Conservation (phyloP, 1,140 invertebrate species). For the Drosophila kepulauana region DNA sequence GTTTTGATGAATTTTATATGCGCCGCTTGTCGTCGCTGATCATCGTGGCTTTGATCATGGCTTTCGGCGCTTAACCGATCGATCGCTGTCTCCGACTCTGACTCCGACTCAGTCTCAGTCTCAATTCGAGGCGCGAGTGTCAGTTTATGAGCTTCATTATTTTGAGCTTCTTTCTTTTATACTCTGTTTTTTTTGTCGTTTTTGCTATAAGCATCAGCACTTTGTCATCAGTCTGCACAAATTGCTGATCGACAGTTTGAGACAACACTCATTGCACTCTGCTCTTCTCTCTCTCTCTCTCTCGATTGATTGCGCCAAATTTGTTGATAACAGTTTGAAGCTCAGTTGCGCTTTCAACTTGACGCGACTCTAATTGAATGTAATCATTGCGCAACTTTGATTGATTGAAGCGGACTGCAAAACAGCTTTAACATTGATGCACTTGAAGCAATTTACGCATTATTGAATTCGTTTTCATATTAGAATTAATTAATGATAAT, state of each 20-base stretch:
- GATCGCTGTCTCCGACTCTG: too few species aligned
- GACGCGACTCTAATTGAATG: not conserved
- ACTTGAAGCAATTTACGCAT: too few species aligned
- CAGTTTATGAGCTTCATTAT: conserved; percentile 82
- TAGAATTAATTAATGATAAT: too few species aligned
- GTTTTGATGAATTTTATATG: conserved; percentile 82
- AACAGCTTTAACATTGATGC: too few species aligned
- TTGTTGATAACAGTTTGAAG: not conserved
- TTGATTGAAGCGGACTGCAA: not conserved
- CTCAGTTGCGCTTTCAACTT: not conserved
- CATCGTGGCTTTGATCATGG: conserved; percentile 56
- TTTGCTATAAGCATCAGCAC: conserved; percentile 8
- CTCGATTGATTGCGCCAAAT: conserved; percentile 5
- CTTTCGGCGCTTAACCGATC: conserved; percentile 44
- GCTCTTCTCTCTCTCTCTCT: too few species aligned
- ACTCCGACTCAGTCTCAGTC: not conserved
- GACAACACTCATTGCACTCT: not conserved
- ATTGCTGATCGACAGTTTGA: conserved; percentile 16
- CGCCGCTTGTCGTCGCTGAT: conserved; percentile 77
- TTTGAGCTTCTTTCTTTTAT: conserved; percentile 41
- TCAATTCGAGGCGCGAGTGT: conserved; percentile 49
- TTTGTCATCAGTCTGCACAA: conserved; percentile 26
- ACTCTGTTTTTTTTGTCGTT: not conserved
- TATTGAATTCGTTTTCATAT: too few species aligned
- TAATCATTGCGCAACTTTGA: not conserved